Conservation (phyloP, 2,113 vertebrate genomes). For the Circaetus cinerascens region DNA sequence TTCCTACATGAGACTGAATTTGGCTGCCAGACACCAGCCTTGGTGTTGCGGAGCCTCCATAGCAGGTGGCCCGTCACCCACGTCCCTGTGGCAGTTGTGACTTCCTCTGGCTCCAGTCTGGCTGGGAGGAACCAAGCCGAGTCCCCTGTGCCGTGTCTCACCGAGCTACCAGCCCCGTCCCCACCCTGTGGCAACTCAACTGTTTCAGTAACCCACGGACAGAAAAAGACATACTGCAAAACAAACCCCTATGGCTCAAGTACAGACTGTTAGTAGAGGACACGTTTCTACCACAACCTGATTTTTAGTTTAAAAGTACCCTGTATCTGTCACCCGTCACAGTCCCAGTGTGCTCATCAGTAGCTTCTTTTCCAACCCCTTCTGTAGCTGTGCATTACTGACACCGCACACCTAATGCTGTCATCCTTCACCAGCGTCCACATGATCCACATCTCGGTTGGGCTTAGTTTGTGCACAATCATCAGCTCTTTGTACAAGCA, state of each 20-base stretch:
- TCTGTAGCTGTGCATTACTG: background rate
- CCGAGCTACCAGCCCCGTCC: fast-evolving
- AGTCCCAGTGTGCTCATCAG: fast-evolving
- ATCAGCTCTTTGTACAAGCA: conserved; percentile 77
- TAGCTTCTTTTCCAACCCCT: background rate
- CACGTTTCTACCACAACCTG: background rate
- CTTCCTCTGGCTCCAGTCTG: background rate
- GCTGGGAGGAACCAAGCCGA: fast-evolving
- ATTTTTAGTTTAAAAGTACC: background rate
- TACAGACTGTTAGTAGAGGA: background rate
- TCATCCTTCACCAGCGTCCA: conserved; percentile 76
- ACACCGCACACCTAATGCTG: conserved; percentile 55
- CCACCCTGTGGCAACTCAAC: background rate
- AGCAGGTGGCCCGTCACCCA: background rate
- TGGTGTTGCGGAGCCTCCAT: background rate
- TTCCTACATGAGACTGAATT: background rate
- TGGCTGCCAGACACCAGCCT: background rate
- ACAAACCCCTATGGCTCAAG: background rate
- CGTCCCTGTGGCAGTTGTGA: background rate
- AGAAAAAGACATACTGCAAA: background rate
- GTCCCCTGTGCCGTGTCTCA: background rate
- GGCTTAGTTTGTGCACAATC: conserved; percentile 74
- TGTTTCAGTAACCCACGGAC: fast-evolving
- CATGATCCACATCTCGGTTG: conserved; percentile 79
- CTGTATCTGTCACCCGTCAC: background rate